phyloP scores from a whole-genome alignment of 2,888 invertebrate genomes.

The Pseudoips prasinana region DNA sequence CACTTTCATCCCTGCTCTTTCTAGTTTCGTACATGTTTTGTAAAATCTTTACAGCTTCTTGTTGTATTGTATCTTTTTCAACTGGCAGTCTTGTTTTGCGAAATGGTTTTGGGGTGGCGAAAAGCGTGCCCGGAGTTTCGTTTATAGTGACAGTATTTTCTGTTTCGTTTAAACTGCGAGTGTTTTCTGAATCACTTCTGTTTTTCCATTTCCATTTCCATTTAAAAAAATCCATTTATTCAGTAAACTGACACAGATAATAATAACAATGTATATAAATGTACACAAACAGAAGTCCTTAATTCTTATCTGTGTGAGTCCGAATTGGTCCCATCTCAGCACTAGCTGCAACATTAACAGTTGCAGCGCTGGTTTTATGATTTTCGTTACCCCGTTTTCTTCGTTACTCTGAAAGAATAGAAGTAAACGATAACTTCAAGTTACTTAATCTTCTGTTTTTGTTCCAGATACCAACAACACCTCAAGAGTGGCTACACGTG shows the following conservation, averaged over 20 bases:
- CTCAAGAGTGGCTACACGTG: conserved; percentile 20
- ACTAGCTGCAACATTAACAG: too few relatives aligned
- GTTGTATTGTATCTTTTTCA: conserved; percentile 26
- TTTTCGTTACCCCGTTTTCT: conserved; percentile 13
- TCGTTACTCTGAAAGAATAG: conserved; percentile 24
- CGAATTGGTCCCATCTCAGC: too few relatives aligned
- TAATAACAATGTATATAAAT: too few relatives aligned
- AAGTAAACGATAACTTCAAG: conserved; percentile 6
- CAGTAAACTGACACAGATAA: too few relatives aligned
- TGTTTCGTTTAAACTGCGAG: conserved; percentile 10
- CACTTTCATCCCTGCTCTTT: conserved; percentile 19
- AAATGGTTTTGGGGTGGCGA: conserved; percentile 25
- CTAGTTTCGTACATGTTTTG: conserved; percentile 23
- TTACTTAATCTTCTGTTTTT: conserved; percentile 10
- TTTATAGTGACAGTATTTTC: conserved; percentile 10
- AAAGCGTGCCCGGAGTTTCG: conserved; percentile 14
- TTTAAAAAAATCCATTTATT: too few relatives aligned
- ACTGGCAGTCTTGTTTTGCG: conserved; percentile 22
- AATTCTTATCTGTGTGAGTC: too few relatives aligned
- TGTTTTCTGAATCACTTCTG: conserved; percentile 20
- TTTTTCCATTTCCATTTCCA: too few relatives aligned
- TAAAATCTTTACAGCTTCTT: conserved; percentile 28
- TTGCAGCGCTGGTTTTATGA: background rate
- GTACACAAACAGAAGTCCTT: too few relatives aligned
- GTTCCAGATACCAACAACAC: conserved; percentile 20